Percentiles rank a stretch among this genome's conserved stretches.
These are phyloP conservation scores for Hippopotamyrus pictus DNA, from an alignment of 2,797 vertebrate species.

Conservation along the genomic window DNA sequence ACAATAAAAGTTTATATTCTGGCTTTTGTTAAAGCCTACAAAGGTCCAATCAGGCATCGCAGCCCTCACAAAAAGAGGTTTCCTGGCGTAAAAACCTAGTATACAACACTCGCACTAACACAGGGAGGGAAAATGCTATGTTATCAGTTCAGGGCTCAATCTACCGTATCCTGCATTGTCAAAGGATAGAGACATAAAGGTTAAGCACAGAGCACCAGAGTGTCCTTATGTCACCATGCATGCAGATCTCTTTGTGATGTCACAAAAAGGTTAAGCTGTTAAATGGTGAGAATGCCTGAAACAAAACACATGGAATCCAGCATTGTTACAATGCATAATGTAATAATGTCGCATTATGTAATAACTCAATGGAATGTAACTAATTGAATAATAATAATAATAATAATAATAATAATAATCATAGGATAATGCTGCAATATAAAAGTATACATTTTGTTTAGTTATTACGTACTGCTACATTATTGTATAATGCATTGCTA, in stretches of 20 bases:
- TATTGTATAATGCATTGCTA: background rate
- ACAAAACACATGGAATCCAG: background rate
- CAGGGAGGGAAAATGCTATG: background rate
- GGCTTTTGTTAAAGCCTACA: background rate
- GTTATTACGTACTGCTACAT: background rate
- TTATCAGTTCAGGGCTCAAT: background rate
- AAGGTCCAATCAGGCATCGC: conserved; percentile 15
- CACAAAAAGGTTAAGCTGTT: background rate
- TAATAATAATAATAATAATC: background rate
- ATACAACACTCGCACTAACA: background rate
- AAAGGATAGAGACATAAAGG: conserved; percentile 1
- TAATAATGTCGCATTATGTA: background rate
- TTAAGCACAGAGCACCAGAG: background rate
- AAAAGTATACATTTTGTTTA: background rate
- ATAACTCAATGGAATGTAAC: background rate
- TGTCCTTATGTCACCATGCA: background rate
- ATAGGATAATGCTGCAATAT: background rate
- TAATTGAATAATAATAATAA: background rate
- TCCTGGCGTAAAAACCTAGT: background rate
- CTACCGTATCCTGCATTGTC: background rate
- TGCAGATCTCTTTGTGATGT: conserved; percentile 12
- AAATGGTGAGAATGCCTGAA: background rate
- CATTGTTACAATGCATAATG: background rate
- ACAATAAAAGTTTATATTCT: conserved; percentile 17
- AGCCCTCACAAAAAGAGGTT: background rate